phyloP scores from a whole-genome alignment of 1,140 invertebrate species.

The Leptinotarsa texana region DNA sequence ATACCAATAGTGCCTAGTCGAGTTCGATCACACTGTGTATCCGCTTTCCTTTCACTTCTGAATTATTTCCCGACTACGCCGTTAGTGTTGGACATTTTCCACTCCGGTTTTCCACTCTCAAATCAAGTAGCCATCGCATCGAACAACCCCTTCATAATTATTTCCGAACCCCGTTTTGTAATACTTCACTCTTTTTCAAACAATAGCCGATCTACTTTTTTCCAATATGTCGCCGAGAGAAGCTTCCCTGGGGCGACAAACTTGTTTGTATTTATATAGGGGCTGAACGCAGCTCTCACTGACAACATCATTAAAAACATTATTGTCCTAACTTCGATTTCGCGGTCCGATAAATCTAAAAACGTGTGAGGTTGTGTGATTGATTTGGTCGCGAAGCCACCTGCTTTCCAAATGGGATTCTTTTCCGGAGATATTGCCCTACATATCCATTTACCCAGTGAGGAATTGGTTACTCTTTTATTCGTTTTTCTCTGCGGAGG shows the following conservation, averaged over 20 bases:
- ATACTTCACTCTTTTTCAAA: conserved; percentile 8
- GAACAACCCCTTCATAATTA: neutral
- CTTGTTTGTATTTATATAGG: neutral
- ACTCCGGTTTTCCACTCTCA: neutral
- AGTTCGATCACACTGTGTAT: too few species aligned
- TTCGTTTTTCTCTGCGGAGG: neutral
- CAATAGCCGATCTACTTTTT: conserved; percentile 8
- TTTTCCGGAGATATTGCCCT: neutral
- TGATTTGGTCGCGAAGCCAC: conserved; percentile 14
- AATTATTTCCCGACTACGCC: too few species aligned
- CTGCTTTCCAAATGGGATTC: neutral
- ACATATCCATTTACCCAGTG: neutral
- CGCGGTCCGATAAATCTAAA: conserved; percentile 19
- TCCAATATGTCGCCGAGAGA: neutral
- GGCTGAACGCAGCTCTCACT: conserved; percentile 4
- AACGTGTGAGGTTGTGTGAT: conserved; percentile 14
- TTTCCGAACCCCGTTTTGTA: neutral
- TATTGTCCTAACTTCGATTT: conserved; percentile 22
- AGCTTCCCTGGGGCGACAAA: conserved; percentile 7
- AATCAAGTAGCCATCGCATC: neutral
- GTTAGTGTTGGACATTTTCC: neutral
- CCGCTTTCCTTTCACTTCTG: too few species aligned
- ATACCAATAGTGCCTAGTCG: too few species aligned
- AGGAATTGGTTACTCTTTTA: neutral
- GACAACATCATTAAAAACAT: conserved; percentile 24